Evolutionary conservation across 2,113 vertebrate species (phyloP).

Genomic region (Sinocyclocheilus maitianheensis): DNA sequence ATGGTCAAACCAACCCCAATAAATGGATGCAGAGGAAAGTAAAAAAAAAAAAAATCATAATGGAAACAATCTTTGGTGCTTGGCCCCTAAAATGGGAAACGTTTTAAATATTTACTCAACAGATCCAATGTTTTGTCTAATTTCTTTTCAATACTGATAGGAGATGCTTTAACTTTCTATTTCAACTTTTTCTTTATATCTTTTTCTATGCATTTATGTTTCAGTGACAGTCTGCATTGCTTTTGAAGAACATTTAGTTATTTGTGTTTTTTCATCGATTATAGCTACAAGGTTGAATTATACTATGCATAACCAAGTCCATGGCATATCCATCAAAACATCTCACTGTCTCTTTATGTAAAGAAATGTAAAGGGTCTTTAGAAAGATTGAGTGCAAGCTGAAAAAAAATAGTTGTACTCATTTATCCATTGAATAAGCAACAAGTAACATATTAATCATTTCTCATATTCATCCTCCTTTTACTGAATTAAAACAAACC

Average conservation of each 20-base stretch:
- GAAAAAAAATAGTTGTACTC: constrained; percentile 57
- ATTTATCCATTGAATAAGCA: constrained; percentile 73
- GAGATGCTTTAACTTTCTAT: not conserved
- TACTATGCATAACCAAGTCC: too few species aligned
- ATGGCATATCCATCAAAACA: too few species aligned
- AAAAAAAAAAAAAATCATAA: too few species aligned
- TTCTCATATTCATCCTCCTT: constrained; percentile 70
- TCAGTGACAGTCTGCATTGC: not conserved
- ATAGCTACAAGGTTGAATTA: too few species aligned
- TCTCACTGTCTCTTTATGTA: not conserved
- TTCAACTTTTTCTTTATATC: not conserved
- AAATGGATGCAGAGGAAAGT: not conserved
- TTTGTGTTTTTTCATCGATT: too few species aligned
- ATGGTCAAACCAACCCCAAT: not conserved
- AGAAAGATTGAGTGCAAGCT: not conserved
- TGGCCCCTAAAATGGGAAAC: too few species aligned
- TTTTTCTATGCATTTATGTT: not conserved
- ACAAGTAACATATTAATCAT: constrained; percentile 72
- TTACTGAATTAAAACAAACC: constrained; percentile 78
- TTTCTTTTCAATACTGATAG: not conserved
- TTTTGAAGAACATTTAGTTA: not conserved
- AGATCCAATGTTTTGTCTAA: not conserved
- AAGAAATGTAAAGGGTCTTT: not conserved
- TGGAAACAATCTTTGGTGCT: too few species aligned
- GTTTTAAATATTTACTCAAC: not conserved